phyloP scores from a whole-genome alignment of 2,797 vertebrate species.

The Anabacerthia variegaticeps region DNA sequence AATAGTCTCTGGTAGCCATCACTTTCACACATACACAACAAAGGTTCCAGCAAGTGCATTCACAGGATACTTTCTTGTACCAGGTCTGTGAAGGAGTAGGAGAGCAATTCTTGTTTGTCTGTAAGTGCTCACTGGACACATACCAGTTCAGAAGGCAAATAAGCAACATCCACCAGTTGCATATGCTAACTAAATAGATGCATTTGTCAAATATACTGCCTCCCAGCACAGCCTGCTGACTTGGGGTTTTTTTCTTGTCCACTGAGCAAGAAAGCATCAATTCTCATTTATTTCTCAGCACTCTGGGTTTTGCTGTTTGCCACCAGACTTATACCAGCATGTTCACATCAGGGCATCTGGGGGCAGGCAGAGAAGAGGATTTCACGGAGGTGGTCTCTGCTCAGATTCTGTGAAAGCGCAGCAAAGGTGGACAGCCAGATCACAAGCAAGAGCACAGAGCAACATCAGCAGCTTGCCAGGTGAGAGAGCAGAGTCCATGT shows the following conservation, averaged over 20 bases:
- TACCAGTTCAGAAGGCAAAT: not conserved
- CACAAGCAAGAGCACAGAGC: not conserved
- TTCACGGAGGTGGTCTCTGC: not conserved
- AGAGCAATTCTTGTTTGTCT: not conserved
- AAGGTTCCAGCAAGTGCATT: not conserved
- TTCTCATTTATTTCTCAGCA: not conserved
- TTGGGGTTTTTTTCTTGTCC: not conserved
- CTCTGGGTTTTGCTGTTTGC: not conserved
- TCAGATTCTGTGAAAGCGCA: not conserved
- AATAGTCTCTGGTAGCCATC: not conserved
- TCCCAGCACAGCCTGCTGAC: not conserved
- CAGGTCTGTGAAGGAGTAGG: not conserved
- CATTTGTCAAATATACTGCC: not conserved
- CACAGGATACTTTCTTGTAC: not conserved
- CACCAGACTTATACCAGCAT: not conserved
- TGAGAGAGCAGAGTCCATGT: not conserved
- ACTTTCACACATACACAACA: not conserved
- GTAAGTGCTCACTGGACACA: not conserved
- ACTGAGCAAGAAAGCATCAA: not conserved
- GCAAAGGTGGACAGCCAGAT: not conserved
- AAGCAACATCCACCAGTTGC: not conserved
- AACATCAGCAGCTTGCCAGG: not conserved
- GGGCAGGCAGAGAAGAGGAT: not conserved
- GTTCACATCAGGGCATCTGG: not conserved
- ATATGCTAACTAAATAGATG: not conserved